Percentiles rank a stretch among this genome's conserved stretches.
phyloP scores from a whole-genome alignment of 2,797 vertebrate genomes.

The Eutrigla gurnardus region DNA sequence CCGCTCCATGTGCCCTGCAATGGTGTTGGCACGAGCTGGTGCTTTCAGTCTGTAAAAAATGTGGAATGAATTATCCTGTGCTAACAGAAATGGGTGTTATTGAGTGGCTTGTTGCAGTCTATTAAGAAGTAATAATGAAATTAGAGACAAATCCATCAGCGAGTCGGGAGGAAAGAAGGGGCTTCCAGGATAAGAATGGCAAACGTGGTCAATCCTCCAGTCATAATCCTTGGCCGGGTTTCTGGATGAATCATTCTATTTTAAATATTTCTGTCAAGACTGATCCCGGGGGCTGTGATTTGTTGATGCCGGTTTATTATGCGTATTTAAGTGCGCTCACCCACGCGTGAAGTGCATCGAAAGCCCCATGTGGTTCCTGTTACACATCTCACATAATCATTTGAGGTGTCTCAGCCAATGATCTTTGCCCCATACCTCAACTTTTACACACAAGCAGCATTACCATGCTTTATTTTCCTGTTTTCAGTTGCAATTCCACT shows the following conservation, averaged over 20 bases:
- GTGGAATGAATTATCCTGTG: constrained; percentile 69
- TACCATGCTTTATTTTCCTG: constrained; percentile 8
- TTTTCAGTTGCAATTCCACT: constrained; percentile 1
- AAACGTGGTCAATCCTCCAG: constrained; percentile 51
- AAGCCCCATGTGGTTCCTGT: constrained; percentile 53
- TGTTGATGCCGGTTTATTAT: constrained; percentile 54
- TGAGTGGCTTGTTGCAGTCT: constrained; percentile 70
- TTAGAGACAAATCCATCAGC: constrained; percentile 68
- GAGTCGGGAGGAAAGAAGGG: constrained; percentile 28
- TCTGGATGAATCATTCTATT: constrained; percentile 56
- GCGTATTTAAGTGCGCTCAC: constrained; percentile 48
- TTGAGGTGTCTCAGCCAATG: constrained; percentile 16
- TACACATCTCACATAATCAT: constrained; percentile 39
- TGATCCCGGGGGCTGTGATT: constrained; percentile 42
- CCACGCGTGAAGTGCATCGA: constrained; percentile 42
- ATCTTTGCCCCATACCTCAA: constrained; percentile 46
- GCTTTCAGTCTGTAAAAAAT: constrained; percentile 59
- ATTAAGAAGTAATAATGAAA: constrained; percentile 75
- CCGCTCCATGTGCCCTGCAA: constrained; percentile 42
- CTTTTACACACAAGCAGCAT: constrained; percentile 30
- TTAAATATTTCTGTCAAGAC: constrained; percentile 58
- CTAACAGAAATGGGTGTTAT: constrained; percentile 71
- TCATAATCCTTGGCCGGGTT: constrained; percentile 47
- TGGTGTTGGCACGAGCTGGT: constrained; percentile 59
- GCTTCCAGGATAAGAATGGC: constrained; percentile 47